These are phyloP conservation scores for Florisuga fusca DNA, from an alignment of 2,797 vertebrate genomes.

Conservation along the genomic window DNA sequence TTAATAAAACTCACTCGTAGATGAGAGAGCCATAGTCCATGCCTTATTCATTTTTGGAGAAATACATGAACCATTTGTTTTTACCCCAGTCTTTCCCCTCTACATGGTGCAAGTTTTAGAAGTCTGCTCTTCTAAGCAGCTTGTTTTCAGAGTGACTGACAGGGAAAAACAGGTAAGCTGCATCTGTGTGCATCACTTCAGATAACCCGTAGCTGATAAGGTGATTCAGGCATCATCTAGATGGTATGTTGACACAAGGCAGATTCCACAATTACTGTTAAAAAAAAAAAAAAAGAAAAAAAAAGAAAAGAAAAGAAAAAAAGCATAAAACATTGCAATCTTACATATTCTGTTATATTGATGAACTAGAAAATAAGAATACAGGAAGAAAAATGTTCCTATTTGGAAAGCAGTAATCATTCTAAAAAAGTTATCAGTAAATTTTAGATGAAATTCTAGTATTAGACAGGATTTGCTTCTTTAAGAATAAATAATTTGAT, in stretches of 20 bases:
- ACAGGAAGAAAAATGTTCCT: conserved; percentile 33
- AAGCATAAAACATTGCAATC: conserved; percentile 21
- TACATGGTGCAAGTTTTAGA: conserved; percentile 60
- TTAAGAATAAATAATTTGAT: conserved; percentile 59
- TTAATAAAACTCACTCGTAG: conserved; percentile 85
- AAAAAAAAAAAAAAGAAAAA: not conserved
- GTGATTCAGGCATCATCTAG: not conserved
- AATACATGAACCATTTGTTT: conserved; percentile 47
- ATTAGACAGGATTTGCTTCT: conserved; percentile 46
- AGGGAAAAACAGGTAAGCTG: conserved; percentile 31
- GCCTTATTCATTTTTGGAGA: conserved; percentile 70
- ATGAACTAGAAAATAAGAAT: conserved; percentile 67
- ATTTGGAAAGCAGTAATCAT: conserved; percentile 29
- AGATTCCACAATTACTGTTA: conserved; percentile 27
- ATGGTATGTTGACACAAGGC: not conserved
- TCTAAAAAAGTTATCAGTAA: not conserved
- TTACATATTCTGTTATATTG: conserved; percentile 58
- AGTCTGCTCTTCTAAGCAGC: conserved; percentile 18
- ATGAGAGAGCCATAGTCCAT: conserved; percentile 63
- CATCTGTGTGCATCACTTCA: not conserved
- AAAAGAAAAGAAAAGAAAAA: not conserved
- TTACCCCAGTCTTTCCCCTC: conserved; percentile 47
- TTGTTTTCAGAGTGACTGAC: conserved; percentile 1
- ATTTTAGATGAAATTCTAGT: conserved; percentile 56
- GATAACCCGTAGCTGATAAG: not conserved